These are phyloP conservation scores for Buceros bicornis DNA, from an alignment of 2,797 vertebrate species.

Conservation along the genomic window DNA sequence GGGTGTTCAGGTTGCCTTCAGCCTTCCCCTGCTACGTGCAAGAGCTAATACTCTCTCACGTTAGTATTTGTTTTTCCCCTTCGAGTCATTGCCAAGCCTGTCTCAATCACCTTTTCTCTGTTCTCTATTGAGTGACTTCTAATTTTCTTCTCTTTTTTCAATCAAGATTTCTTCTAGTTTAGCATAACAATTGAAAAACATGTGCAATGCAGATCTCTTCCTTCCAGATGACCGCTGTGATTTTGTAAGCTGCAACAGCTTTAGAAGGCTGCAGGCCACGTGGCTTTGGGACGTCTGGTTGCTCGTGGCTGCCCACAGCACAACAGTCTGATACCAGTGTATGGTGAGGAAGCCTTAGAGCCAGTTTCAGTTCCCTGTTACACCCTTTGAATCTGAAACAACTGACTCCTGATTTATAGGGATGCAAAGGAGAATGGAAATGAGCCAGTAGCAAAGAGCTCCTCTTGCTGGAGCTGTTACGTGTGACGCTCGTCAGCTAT, in stretches of 20 bases:
- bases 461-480: not conserved
- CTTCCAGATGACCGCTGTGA: not conserved
- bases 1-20: not conserved
- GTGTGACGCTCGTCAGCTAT: accelerated
- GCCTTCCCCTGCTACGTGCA: not conserved
- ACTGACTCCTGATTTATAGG: not conserved
- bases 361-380: not conserved
- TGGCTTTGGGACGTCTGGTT: not conserved
- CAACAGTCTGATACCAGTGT: not conserved
- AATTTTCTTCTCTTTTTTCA: not conserved
- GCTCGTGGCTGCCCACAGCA: not conserved
- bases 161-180: not conserved
- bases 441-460: not conserved
- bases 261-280: not conserved
- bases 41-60: not conserved
- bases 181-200: not conserved
- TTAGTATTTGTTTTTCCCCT: not conserved
- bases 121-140: not conserved
- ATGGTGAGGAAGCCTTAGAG: not conserved
- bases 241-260: not conserved
- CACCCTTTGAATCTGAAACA: not conserved
- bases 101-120: not conserved
- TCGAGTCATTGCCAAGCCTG: not conserved
- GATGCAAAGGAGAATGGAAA: not conserved
- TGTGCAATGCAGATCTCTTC: not conserved